A percentile compares a stretch with the other conserved stretches of the same genome.
Evolutionary conservation across 2,797 vertebrate genomes (phyloP).

Genomic region (Psittacula derbiana): DNA sequence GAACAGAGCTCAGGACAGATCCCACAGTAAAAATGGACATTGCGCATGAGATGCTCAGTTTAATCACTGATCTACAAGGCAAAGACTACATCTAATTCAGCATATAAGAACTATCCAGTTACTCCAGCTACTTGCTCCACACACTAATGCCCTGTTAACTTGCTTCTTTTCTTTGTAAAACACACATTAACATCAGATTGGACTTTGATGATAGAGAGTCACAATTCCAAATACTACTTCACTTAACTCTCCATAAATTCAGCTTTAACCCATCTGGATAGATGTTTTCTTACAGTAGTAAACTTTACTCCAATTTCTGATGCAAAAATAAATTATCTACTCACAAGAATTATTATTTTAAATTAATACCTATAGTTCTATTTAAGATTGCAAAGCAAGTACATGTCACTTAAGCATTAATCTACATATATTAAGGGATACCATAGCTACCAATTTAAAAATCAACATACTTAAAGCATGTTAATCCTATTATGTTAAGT

Average conservation of each 20-base stretch:
- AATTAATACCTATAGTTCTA: not conserved
- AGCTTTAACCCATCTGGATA: not conserved
- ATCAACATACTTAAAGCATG: not conserved
- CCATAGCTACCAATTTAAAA: not conserved
- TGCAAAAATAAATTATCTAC: not conserved
- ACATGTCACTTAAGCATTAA: not conserved
- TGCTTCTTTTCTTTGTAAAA: not conserved
- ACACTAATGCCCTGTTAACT: not conserved
- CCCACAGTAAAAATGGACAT: not conserved
- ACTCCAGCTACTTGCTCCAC: not conserved
- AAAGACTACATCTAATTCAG: not conserved
- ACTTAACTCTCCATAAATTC: not conserved
- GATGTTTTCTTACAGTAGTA: not conserved
- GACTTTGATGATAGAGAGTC: not conserved
- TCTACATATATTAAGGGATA: not conserved
- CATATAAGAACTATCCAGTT: not conserved
- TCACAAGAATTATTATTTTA: not conserved
- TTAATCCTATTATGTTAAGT: constrained; percentile 1
- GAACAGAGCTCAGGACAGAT: not conserved
- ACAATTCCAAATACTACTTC: not conserved
- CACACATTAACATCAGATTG: not conserved
- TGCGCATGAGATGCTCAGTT: not conserved
- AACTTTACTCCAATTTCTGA: not conserved
- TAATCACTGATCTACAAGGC: not conserved
- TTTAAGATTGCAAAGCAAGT: not conserved